Base-by-base conservation (phyloP, 1,140 invertebrate genomes). In the Branchinecta lindahli region DNA sequence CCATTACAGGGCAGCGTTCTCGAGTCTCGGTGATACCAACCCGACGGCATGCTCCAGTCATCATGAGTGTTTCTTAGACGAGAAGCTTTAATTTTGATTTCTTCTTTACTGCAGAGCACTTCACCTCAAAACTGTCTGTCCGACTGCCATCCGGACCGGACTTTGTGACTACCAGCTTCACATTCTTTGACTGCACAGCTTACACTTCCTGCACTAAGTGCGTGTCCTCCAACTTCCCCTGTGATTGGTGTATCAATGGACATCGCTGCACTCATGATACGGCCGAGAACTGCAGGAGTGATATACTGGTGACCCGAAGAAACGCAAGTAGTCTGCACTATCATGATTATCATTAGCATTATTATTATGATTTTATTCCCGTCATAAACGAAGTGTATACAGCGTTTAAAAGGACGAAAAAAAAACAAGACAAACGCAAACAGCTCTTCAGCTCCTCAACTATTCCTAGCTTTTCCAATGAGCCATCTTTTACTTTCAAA, bases 101-200 rank as follows among this genome's bases (percentile, higher is more conserved):
- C 46, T 70, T 80, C 33, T 33, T 5, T 33, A 33, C 5, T 80
- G 33, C 79, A 88, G 87, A 97, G 84, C 92, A 96, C 79, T 96
- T 98, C 73, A 93, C 91, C 18, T 92, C 94, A n/a, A 93, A 92
- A 77, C 79, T 98, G 46, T 95, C 94, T 4, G 91, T 97, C 21
- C 83, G 91, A 71, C 94, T 94, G 82, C 86, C 87, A 68, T 87
- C 87, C 75, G 90, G 91, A 8, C 90, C 91, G 21, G 93, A 97
- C 79, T 90, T 97, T 79, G 94, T 97, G 10, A 91, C 92, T 0
- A 95, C 93, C 6, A 94, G 96, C 79, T 97, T 98, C 77, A 96
- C 93, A 2, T 97, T 98, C 79, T 98, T 96, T 77, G 94, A 98
- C 79, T 98, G 94, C 81, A 93, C 91, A 76, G 93, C 93, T 6